Conservation (phyloP, 2,797 vertebrate species). For the Alcedo atthis region DNA sequence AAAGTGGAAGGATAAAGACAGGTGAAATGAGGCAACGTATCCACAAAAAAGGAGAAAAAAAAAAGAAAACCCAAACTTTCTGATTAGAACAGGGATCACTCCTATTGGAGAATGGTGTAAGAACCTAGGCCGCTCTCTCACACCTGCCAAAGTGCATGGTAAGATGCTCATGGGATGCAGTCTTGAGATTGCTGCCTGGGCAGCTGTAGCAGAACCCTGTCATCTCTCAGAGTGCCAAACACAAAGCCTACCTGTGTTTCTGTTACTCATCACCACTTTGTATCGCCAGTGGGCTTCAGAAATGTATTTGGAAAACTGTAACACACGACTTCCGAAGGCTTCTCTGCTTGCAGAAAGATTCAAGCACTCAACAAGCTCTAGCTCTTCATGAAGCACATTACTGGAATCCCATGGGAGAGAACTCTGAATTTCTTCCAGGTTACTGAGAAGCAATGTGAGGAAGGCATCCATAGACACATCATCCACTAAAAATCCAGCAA, state of each 20-base stretch:
- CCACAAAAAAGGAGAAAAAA: not conserved
- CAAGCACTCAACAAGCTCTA: conserved; percentile 79
- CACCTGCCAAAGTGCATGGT: not conserved
- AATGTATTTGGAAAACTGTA: conserved; percentile 89
- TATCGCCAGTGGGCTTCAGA: conserved; percentile 96
- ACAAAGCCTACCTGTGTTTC: conserved; percentile 72
- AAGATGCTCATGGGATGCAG: not conserved
- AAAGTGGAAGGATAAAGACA: not conserved
- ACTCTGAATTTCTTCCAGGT: conserved; percentile 84
- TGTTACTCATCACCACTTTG: conserved; percentile 92
- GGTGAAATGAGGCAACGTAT: not conserved
- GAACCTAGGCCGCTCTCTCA: not conserved
- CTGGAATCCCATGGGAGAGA: conserved; percentile 71
- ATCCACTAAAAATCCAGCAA: conserved; percentile 89
- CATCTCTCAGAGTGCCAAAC: not conserved
- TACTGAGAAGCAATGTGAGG: conserved; percentile 87
- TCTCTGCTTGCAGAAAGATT: conserved; percentile 83
- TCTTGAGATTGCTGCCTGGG: not conserved
- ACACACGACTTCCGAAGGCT: conserved; percentile 82
- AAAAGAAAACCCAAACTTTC: not conserved
- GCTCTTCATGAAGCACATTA: conserved; percentile 67
- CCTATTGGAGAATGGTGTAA: not conserved
- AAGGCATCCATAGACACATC: conserved; percentile 85
- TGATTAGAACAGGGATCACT: not conserved
- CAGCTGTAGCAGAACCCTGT: not conserved